phyloP scores from a whole-genome alignment of 1,140 invertebrate genomes.

The Microplitis demolitor region DNA sequence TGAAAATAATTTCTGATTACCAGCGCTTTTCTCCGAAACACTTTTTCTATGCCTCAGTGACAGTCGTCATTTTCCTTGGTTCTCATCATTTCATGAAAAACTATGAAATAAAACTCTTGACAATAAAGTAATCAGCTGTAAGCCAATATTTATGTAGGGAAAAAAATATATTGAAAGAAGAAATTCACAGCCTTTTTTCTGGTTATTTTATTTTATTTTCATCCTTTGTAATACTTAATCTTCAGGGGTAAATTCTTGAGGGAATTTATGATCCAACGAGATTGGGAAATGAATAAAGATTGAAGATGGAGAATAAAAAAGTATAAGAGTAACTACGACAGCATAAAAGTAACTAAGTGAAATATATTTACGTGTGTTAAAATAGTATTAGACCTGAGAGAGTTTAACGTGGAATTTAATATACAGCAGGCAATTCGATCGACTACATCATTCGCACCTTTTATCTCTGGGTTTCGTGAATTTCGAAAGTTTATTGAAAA shows the following conservation, averaged over 20 bases:
- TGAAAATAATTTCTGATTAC: too few species aligned
- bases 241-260: not conserved
- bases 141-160: not conserved
- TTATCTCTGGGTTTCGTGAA: not conserved
- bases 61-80: too few species aligned
- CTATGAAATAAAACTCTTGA: not conserved
- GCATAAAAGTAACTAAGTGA: not conserved
- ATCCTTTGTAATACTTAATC: not conserved
- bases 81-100: too few species aligned
- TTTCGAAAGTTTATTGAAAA: conserved; percentile 27
- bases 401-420: not conserved
- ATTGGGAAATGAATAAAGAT: conserved; percentile 6
- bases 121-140: not conserved
- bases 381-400: not conserved
- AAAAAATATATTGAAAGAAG: not conserved
- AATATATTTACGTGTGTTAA: conserved; percentile 8
- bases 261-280: conserved; percentile 10
- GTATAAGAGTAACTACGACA: too few species aligned
- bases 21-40: too few species aligned
- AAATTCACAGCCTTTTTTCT: not conserved
- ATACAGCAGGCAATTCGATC: not conserved
- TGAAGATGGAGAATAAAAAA: not conserved
- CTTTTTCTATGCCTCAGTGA: too few species aligned
- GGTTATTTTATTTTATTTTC: not conserved
- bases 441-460: not conserved